These are phyloP conservation scores for Pseudachorutes palmiensis DNA, from an alignment of 1,140 invertebrate genomes.

Conservation along the genomic window DNA sequence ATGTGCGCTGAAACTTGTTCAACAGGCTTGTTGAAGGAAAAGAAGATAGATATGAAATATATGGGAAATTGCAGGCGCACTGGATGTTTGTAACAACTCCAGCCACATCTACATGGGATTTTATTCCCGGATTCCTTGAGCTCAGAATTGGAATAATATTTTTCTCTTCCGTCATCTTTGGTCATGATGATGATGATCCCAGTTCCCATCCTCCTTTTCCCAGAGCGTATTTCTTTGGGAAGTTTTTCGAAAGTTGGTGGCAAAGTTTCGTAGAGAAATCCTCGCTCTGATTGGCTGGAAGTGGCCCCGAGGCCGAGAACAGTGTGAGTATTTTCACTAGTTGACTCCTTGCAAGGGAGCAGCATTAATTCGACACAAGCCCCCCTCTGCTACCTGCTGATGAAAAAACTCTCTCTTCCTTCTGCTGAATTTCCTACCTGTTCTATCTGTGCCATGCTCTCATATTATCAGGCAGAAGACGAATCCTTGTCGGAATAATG, in stretches of 20 bases:
- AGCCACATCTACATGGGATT: no score
- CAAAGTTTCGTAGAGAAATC: background rate
- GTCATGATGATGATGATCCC: background rate
- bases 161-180: no score
- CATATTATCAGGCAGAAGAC: background rate
- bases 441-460: constrained; percentile 14
- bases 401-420: constrained; percentile 13
- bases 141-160: no score
- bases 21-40: no score
- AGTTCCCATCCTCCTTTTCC: background rate
- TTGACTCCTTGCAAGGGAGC: background rate
- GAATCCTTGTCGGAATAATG: constrained; percentile 10
- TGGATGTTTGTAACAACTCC: no score
- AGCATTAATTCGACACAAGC: background rate
- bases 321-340: background rate
- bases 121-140: no score
- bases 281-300: constrained; percentile 7
- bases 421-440: constrained; percentile 6
- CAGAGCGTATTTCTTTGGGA: background rate
- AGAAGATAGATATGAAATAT: no score
- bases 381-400: constrained; percentile 3
- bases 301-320: background rate
- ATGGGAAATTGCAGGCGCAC: no score
- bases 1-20: no score
- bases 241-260: background rate